These are phyloP conservation scores for Pygocentrus nattereri DNA, from an alignment of 2,797 vertebrate genomes.

Conservation along the genomic window DNA sequence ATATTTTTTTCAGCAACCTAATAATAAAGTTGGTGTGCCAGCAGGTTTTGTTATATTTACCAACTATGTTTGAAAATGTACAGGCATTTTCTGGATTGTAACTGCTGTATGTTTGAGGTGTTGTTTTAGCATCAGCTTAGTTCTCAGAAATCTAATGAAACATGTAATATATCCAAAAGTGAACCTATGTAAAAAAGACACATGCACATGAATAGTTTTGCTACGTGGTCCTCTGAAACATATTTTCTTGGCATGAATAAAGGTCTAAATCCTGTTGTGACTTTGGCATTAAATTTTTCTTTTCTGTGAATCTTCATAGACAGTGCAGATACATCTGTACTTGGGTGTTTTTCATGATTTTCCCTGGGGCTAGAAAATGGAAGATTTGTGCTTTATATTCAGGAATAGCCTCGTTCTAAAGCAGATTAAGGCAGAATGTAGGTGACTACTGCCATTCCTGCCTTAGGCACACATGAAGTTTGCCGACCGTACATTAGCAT, in stretches of 20 bases:
- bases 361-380: not conserved
- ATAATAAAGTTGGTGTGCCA: not conserved
- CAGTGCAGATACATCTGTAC: not conserved
- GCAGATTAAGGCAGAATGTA: not conserved
- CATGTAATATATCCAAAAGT: slow-evolving; percentile 15
- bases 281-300: not conserved
- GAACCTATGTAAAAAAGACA: slow-evolving; percentile 5
- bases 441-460: no score
- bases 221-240: slow-evolving; percentile 30
- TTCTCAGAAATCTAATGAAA: slow-evolving; percentile 10
- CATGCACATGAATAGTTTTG: slow-evolving; percentile 27
- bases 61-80: slow-evolving; percentile 8
- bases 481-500: not conserved
- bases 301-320: not conserved
- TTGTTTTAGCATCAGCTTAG: slow-evolving; percentile 16
- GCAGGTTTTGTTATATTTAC: slow-evolving; percentile 14
- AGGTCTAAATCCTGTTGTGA: slow-evolving; percentile 25
- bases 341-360: not conserved
- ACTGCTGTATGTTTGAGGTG: slow-evolving; percentile 6
- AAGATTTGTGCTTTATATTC: not conserved
- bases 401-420: not conserved
- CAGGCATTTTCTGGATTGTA: slow-evolving; percentile 19
- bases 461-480: not conserved
- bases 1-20: not conserved
- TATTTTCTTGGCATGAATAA: slow-evolving; percentile 50